A percentile compares a stretch with the other conserved stretches of the same genome.
These are phyloP conservation scores for Zonotrichia leucophrys DNA, from an alignment of 2,113 vertebrate genomes.

Conservation along the genomic window DNA sequence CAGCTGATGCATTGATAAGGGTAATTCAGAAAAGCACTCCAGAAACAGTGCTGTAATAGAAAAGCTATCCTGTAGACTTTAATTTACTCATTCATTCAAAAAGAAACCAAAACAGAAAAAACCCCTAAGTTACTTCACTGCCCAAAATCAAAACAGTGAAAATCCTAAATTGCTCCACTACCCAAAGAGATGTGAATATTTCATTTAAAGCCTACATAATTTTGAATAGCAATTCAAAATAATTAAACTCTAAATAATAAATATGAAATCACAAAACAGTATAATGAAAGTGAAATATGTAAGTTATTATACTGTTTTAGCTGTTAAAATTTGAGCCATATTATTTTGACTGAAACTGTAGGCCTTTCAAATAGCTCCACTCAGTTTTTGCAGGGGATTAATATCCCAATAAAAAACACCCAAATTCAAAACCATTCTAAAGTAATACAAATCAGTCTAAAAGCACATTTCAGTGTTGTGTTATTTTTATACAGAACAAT, in stretches of 20 bases:
- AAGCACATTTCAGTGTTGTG: neutral
- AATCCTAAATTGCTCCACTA: neutral
- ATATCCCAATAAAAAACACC: neutral
- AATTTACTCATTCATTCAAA: neutral
- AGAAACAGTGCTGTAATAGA: rapidly evolving
- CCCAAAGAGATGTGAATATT: neutral
- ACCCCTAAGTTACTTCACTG: rapidly evolving
- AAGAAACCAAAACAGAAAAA: neutral
- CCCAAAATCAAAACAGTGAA: neutral
- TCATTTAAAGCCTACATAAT: neutral
- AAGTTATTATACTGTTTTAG: neutral
- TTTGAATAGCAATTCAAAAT: neutral
- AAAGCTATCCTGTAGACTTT: neutral
- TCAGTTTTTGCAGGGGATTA: neutral
- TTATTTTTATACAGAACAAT: neutral
- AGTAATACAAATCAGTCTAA: neutral
- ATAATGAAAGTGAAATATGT: neutral
- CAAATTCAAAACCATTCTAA: neutral
- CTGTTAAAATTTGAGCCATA: neutral
- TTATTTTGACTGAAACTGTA: neutral
- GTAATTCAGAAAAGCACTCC: neutral
- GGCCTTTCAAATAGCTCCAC: neutral
- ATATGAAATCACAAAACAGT: neutral
- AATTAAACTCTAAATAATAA: neutral
- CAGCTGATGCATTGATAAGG: neutral